These are phyloP conservation scores for Solenopsis invicta DNA, from an alignment of 1,140 invertebrate genomes.

Conservation along the genomic window DNA sequence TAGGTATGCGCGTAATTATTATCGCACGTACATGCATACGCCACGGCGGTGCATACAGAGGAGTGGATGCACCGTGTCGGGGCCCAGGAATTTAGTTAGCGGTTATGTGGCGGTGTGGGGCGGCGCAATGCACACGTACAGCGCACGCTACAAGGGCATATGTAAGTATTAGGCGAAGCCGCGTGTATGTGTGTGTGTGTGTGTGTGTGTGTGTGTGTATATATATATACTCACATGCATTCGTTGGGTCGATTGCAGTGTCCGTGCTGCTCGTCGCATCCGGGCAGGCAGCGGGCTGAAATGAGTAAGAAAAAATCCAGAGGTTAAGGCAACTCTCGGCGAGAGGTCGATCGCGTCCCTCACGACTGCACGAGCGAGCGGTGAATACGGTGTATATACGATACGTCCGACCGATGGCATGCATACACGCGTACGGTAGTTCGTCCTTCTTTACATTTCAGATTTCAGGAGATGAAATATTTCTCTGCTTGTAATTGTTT, in stretches of 20 bases:
- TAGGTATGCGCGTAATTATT: slow-evolving; percentile 66
- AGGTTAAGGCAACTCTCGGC: slow-evolving; percentile 84
- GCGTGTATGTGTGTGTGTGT: too few relatives aligned
- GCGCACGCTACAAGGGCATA: not conserved
- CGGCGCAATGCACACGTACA: slow-evolving; percentile 1
- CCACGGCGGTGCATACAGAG: slow-evolving; percentile 40
- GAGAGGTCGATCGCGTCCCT: slow-evolving; percentile 85
- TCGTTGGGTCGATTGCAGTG: slow-evolving; percentile 96
- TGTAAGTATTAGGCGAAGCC: slow-evolving; percentile 39
- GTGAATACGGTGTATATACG: slow-evolving; percentile 64
- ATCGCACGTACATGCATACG: slow-evolving; percentile 48
- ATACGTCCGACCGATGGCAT: not conserved
- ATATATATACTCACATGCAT: slow-evolving; percentile 95
- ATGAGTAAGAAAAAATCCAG: slow-evolving; percentile 88
- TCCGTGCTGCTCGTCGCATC: slow-evolving; percentile 96
- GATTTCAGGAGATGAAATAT: slow-evolving; percentile 18
- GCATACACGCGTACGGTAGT: slow-evolving; percentile 49
- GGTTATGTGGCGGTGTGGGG: slow-evolving; percentile 51
- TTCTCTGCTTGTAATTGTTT: slow-evolving; percentile 6
- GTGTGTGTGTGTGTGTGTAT: too few relatives aligned
- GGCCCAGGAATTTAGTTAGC: slow-evolving; percentile 63
- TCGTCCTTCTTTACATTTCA: slow-evolving; percentile 38
- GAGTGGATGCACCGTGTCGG: slow-evolving; percentile 54
- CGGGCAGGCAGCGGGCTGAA: slow-evolving; percentile 96
- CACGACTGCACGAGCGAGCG: slow-evolving; percentile 77